Base-by-base conservation (phyloP, 2,797 vertebrate species). In the Aeoliscus strigatus region DNA sequence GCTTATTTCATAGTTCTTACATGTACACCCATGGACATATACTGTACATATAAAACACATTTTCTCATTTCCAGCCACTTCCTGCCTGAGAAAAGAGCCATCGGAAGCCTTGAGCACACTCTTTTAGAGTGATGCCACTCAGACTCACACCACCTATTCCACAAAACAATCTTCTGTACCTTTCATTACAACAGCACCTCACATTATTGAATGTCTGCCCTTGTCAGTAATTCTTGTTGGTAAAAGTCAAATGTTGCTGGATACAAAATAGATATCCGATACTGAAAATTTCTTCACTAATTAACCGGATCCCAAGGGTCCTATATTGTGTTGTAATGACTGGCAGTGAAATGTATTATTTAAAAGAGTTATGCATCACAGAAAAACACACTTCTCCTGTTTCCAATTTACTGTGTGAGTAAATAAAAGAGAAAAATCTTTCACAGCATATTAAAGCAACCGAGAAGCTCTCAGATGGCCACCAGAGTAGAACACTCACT, bases 231-330 rank as follows among this genome's bases (percentile, higher is more conserved):
- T 55, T 68, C 50, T 45, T 41, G 4, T 59, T 43, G 27, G 42
- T 34, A 46, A 51, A 70, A 74, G 57, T 64, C 65, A 68, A 66
- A 70, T 36, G 38, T 32, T 35, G 53, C 41, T 43, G 29, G 71
- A 63, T 50, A 59, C 26, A 51, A 65, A 73, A 40, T 8, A 49
- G 33, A 62, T 51, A 47, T 49, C 36, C 50, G 55, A 59, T 47
- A 48, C 43, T 24, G 32, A 56, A 38, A n/a, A 23, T 43, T 54
- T 48, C 30, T 53, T 21, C 30, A 11, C 25, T 44, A 63, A 52
- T 70, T 51, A 71, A 49, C 2, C 49, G 23, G 1, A 41, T 46
- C 45, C 40, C 30, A 0, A 4, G 27, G 25, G 27, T 38, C 26
- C 13, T 31, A n/a, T 17, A 30, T 30, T 52, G 36, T 55, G 58